phyloP scores from a whole-genome alignment of 2,113 vertebrate species.

The Danio rerio region GRCz12tu NC_133182.1:28288501-28289000 shows the following conservation, averaged over 20 bases:
- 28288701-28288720: conserved; percentile 97
- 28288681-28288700: conserved; percentile 94
- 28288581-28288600: conserved; percentile 91
- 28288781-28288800: conserved; percentile 81
- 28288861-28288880: conserved; percentile 51
- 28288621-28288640: conserved; percentile 98
- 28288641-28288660: conserved; percentile 98
- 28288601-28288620: conserved; percentile 97
- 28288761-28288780: conserved; percentile 84
- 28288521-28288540: conserved; percentile 90
- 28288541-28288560: conserved; percentile 97
- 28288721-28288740: conserved; percentile 87
- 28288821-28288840: conserved; percentile 85
- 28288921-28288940: conserved; percentile 84
- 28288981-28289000: conserved; percentile 42
- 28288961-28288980: conserved; percentile 26
- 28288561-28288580: conserved; percentile 99
- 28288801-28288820: conserved; percentile 84
- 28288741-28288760: conserved; percentile 84
- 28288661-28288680: conserved; percentile 96
- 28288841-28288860: conserved; percentile 71
- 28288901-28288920: conserved; percentile 80
- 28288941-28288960: conserved; percentile 56
- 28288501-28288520: conserved; percentile 88
- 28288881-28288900: conserved; percentile 68